A percentile compares a stretch with the other conserved stretches of the same genome.
Evolutionary conservation across 2,888 invertebrate species (phyloP).

Genomic region (Lathronympha strigana): DNA sequence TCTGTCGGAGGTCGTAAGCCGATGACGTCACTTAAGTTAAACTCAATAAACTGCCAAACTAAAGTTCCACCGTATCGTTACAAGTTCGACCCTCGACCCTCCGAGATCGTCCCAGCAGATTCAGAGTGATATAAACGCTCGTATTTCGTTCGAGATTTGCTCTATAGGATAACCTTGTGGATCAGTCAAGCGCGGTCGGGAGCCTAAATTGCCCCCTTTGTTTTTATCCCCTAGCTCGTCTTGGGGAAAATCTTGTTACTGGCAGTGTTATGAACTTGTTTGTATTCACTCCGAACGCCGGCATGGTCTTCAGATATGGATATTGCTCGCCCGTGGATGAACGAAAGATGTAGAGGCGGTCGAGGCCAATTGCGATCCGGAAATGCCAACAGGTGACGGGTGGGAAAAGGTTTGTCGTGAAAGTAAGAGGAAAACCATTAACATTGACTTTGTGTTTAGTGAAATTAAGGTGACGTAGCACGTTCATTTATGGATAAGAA

Average conservation of each 20-base stretch:
- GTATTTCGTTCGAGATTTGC: slow-evolving; percentile 61
- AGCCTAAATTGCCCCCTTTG: slow-evolving; percentile 68
- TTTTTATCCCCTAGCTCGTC: slow-evolving; percentile 61
- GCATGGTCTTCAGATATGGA: slow-evolving; percentile 40
- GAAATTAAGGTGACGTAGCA: not conserved
- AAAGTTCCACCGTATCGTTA: slow-evolving; percentile 56
- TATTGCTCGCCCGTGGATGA: slow-evolving; percentile 38
- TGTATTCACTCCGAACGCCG: slow-evolving; percentile 57
- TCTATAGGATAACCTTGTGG: slow-evolving; percentile 60
- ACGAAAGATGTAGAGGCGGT: slow-evolving; percentile 35
- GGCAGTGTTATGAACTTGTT: slow-evolving; percentile 60
- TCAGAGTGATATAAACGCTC: slow-evolving; percentile 64
- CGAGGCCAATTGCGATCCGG: slow-evolving; percentile 20
- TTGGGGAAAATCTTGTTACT: slow-evolving; percentile 65
- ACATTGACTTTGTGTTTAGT: not conserved
- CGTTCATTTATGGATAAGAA: not conserved
- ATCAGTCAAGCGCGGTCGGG: slow-evolving; percentile 65
- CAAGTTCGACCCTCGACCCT: slow-evolving; percentile 52
- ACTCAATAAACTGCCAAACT: slow-evolving; percentile 57
- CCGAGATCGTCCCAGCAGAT: slow-evolving; percentile 59
- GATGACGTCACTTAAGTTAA: slow-evolving; percentile 52
- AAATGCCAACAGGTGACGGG: slow-evolving; percentile 35
- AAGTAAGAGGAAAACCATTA: not conserved
- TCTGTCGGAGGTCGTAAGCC: slow-evolving; percentile 23
- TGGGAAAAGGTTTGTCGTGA: slow-evolving; percentile 8